Base-by-base conservation (phyloP, 2,797 vertebrate genomes). In the Gymnoscopelus braueri region DNA sequence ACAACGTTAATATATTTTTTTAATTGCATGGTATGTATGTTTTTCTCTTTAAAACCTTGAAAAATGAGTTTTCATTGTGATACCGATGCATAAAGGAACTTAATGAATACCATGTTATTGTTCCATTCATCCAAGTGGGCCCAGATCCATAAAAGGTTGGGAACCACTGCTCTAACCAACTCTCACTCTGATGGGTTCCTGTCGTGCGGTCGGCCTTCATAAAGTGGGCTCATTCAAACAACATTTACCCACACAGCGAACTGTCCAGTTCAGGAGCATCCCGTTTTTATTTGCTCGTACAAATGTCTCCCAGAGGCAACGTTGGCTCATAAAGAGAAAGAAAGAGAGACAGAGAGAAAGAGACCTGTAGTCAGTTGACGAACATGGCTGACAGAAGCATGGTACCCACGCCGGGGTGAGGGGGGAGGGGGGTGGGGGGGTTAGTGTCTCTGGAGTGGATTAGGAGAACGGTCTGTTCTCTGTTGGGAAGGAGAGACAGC, bases 391-490 rank as follows among this genome's bases (percentile, higher is more conserved):
- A 71, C 39, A 67, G 50, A 69, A 11, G 44, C 59, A 59, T 7
- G 60, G 52, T 29, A 78, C 64, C 54, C 35, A 39, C 35, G 5
- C 35, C 1, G 35, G 7, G 35, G 35, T 1, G 35, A 6, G 35
- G 9, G 39, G 0, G 8, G 8, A 44, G 8, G 9, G 39, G 1
- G 59, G 15, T n/a, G 39, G 57, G n/a, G 65, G 19, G 68, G 67
- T 8, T 8, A 84, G 72, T 71, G 78, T 72, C 69, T 69, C 68
- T 72, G 75, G 61, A 86, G 81, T 84, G 82, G 79, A 88, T 87
- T 72, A 81, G 51, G 67, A 77, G 75, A 77, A 67, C 65, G 52
- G 39, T 63, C 79, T 85, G 80, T 63, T 84, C 63, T 78, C 35
- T 63, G 72, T 84, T 82, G 72, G 61, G 14, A 0, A 60, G 65